A percentile compares a stretch with the other conserved stretches of the same genome.
Evolutionary conservation across 2,113 vertebrate genomes (phyloP).

Genomic region (Phaethornis superciliosus): DNA sequence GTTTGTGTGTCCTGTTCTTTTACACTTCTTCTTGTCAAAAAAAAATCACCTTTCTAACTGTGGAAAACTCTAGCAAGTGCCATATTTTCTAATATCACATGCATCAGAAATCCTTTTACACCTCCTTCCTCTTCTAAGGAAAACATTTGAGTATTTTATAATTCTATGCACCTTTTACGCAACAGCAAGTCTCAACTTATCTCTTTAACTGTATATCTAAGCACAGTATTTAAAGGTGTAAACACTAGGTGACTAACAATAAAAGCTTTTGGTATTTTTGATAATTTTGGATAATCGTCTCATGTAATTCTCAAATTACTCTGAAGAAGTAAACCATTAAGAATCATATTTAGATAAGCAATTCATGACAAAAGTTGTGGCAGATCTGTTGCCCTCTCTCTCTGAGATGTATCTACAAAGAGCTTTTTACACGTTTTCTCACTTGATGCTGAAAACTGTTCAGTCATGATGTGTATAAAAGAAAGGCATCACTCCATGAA

Average conservation of each 20-base stretch:
- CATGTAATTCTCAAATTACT: background rate
- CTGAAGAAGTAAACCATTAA: background rate
- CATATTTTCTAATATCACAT: background rate
- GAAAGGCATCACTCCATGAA: background rate
- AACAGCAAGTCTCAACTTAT: background rate
- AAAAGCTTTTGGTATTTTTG: background rate
- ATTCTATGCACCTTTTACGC: background rate
- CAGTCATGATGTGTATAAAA: background rate
- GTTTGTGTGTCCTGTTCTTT: background rate
- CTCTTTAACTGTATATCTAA: background rate
- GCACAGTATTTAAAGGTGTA: background rate
- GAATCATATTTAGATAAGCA: background rate
- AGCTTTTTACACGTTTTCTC: background rate
- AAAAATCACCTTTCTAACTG: background rate
- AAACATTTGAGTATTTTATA: background rate
- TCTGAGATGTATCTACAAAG: background rate
- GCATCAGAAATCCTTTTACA: fast-evolving
- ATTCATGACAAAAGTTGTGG: constrained; percentile 9
- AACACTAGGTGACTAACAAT: background rate
- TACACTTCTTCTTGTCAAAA: constrained; percentile 9
- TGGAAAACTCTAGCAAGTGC: background rate
- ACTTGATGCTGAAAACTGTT: background rate
- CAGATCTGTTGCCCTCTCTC: background rate
- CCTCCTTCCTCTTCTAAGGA: fast-evolving
- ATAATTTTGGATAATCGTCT: background rate